Percentiles rank a stretch among this genome's conserved stretches.
These are phyloP conservation scores for Petrosia ficiformis DNA, from an alignment of 37 sponge, comb jelly and placozoan species.

Conservation along the genomic window DNA sequence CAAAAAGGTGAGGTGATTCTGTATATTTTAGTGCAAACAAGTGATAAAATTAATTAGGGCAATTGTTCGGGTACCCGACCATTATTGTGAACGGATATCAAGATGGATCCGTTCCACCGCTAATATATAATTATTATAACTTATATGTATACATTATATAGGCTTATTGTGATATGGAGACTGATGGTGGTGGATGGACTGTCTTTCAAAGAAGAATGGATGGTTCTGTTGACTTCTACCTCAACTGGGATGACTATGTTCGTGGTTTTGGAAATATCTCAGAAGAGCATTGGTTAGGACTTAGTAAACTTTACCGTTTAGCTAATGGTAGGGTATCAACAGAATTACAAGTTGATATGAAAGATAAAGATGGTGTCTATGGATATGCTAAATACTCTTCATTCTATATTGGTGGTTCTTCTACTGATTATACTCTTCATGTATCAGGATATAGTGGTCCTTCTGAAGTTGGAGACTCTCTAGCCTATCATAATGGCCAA, in stretches of 20 bases:
- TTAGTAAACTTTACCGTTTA: conserved; percentile 23
- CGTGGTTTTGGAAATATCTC: conserved; percentile 29
- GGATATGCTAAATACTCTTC: background rate
- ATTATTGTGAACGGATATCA: no score
- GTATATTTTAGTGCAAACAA: no score
- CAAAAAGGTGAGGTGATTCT: no score
- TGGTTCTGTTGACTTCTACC: conserved; percentile 11
- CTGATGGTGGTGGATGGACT: conserved; percentile 36
- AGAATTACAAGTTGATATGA: background rate
- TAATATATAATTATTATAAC: no score
- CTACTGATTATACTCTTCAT: conserved; percentile 6
- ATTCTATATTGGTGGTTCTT: conserved; percentile 13
- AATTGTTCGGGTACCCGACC: no score
- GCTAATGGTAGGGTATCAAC: background rate
- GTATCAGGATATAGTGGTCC: conserved; percentile 7
- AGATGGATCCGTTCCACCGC: no score
- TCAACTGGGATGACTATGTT: conserved; percentile 17
- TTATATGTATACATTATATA: no score
- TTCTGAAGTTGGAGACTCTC: background rate
- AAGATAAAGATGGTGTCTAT: background rate
- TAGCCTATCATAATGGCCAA: background rate
- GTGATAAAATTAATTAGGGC: no score
- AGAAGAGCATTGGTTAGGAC: conserved; percentile 18
- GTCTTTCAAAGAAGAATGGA: conserved; percentile 4
- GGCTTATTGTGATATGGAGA: conserved; percentile 35